These are phyloP conservation scores for Polypterus bichir DNA, from an alignment of 2,113 vertebrate genomes.

Conservation along the genomic window DNA sequence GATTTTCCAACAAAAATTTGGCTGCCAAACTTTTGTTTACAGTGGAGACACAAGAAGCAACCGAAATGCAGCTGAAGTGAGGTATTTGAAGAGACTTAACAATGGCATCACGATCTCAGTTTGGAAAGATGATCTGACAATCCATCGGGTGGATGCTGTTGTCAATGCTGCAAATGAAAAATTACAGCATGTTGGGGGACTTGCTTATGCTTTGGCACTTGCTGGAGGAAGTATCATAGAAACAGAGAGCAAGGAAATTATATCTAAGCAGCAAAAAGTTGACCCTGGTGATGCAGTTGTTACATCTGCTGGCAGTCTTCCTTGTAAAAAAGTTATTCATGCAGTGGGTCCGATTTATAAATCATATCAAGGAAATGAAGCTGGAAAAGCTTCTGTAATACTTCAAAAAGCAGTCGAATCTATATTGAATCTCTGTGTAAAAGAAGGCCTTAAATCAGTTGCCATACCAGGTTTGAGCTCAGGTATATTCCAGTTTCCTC, in stretches of 20 bases:
- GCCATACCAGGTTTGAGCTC: constrained; percentile 85
- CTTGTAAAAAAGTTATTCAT: constrained; percentile 60
- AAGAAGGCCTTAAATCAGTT: constrained; percentile 21
- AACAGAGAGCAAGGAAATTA: constrained; percentile 14
- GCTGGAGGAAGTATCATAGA: constrained; percentile 55
- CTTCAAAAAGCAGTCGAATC: constrained; percentile 26
- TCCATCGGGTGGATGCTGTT: constrained; percentile 48
- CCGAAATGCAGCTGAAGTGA: constrained; percentile 9
- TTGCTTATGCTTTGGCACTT: constrained; percentile 53
- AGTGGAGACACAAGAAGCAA: constrained; percentile 9
- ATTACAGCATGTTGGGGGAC: constrained; percentile 47
- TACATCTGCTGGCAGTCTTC: constrained; percentile 44
- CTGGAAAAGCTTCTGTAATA: accelerated
- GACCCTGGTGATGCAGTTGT: constrained; percentile 27
- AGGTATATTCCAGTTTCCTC: constrained; percentile 64
- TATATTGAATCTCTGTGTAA: constrained; percentile 29
- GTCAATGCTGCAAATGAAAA: constrained; percentile 71
- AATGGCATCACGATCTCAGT: constrained; percentile 46
- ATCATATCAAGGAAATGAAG: accelerated
- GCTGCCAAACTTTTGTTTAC: constrained; percentile 30
- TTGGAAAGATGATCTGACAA: constrained; percentile 66
- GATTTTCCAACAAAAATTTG: constrained; percentile 40
- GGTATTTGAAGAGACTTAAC: constrained; percentile 32
- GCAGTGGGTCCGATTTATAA: constrained; percentile 57
- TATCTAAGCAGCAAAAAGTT: constrained; percentile 6